These are phyloP conservation scores for Stomatorhinus ivindoensis DNA, from an alignment of 2,113 vertebrate species.

Conservation along the genomic window DNA sequence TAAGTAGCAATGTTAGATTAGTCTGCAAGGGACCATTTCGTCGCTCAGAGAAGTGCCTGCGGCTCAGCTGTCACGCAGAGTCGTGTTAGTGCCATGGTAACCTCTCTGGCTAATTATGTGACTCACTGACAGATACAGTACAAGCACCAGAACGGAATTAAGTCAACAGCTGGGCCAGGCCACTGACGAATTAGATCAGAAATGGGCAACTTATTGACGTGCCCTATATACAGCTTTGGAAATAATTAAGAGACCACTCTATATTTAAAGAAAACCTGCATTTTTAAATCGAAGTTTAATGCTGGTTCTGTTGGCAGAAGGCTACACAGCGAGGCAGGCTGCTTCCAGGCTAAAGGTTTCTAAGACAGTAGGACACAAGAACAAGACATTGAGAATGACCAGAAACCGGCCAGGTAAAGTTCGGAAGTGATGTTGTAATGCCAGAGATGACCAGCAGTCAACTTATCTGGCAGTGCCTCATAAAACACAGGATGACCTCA, in stretches of 20 bases:
- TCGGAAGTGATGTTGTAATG: not conserved
- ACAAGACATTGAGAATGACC: not conserved
- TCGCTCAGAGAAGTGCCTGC: not conserved
- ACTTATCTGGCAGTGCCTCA: not conserved
- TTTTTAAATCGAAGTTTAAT: not conserved
- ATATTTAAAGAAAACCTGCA: not conserved
- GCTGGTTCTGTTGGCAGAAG: not conserved
- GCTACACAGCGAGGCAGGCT: not conserved
- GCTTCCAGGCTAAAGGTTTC: not conserved
- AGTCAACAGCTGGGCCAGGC: not conserved
- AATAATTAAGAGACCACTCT: not conserved
- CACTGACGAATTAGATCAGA: not conserved
- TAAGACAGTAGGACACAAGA: not conserved
- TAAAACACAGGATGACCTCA: not conserved
- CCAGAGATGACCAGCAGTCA: not conserved
- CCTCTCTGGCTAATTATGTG: constrained; percentile 16
- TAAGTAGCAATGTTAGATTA: not conserved
- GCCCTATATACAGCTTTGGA: not conserved
- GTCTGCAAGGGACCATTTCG: not conserved
- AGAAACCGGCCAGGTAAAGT: not conserved
- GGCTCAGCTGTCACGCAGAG: not conserved
- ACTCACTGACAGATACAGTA: constrained; percentile 16
- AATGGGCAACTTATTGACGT: not conserved
- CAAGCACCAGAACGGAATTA: constrained; percentile 10
- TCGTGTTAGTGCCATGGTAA: constrained; percentile 15